Conservation (phyloP, 2,797 vertebrate species). For the Sebastes iracundus region DNA sequence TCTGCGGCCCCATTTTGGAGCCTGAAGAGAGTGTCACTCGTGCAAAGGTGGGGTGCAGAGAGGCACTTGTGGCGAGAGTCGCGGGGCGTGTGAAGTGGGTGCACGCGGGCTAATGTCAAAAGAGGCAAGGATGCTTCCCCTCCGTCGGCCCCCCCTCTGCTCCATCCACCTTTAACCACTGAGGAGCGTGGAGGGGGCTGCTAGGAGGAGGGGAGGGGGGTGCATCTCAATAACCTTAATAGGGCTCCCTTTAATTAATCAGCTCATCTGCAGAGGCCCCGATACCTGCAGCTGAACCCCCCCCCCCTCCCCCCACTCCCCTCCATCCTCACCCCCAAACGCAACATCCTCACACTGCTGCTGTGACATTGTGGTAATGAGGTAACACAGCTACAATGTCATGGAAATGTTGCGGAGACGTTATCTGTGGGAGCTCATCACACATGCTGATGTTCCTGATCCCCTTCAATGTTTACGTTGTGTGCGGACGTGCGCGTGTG, state of each 20-base stretch:
- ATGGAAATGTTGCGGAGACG: constrained; percentile 77
- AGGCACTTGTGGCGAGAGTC: constrained; percentile 73
- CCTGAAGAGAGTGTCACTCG: constrained; percentile 69
- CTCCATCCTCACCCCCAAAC: constrained; percentile 64
- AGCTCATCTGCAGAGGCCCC: constrained; percentile 79
- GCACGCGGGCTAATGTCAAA: constrained; percentile 72
- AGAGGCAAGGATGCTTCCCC: constrained; percentile 71
- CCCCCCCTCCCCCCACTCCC: neutral
- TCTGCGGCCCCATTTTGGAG: constrained; percentile 72
- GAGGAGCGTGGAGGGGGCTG: constrained; percentile 54
- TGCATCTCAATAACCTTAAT: constrained; percentile 83
- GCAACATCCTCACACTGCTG: constrained; percentile 76
- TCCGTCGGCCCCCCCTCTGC: constrained; percentile 30
- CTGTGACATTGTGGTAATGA: constrained; percentile 86
- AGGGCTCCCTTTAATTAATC: constrained; percentile 85
- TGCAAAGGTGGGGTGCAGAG: constrained; percentile 67
- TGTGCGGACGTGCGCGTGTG: constrained; percentile 16
- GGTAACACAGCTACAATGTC: constrained; percentile 84
- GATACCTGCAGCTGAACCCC: constrained; percentile 79
- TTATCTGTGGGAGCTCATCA: constrained; percentile 84
- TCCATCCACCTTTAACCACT: constrained; percentile 69
- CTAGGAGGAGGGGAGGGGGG: constrained; percentile 31
- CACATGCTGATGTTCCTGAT: constrained; percentile 85
- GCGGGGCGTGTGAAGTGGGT: constrained; percentile 57
- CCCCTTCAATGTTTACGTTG: constrained; percentile 77